Evolutionary conservation across 1,140 invertebrate genomes (phyloP), one percentile per base, ranked within the genome.

Genomic region (Ectropis grisescens): DNA sequence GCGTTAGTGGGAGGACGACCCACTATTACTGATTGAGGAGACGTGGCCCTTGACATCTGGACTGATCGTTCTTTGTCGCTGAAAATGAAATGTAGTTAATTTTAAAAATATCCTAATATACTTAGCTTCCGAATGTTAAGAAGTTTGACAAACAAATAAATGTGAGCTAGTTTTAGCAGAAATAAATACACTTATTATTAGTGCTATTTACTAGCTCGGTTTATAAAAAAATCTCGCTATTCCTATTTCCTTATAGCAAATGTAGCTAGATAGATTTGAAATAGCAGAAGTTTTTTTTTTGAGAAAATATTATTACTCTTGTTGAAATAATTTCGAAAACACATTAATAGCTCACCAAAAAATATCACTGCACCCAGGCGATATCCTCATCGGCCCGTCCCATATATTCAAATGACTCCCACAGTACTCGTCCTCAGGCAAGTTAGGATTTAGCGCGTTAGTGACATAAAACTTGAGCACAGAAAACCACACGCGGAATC

Each of bases 401-500:
- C 92, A 94, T 33, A 95, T 87, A 79, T 91, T 90, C 33, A 95
- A 80, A 49, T 89, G 87, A 45, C 91, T 93, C 1, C 90, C 88
- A 58, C 91, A 94, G 41, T 91, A 89, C 58, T 92, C 90, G 55
- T 90, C 88, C 70, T 88, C 68, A 37, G 85, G 82, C 48, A 85
- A 51, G 58, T 80, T 61, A 42, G 85, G 79, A 59, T 87, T 83
- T 29, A 85, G 74, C 3, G 82, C 84, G 10, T 83, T 83, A 19
- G 72, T 86, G 48, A 91, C 90, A 75, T 94, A 91, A 71, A 94
- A 95, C 81, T 94, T 95, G 31, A 94, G 83, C 29, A 95, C 89
- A 1, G 93, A 93, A 39, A 95, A 84, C 93, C 93, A 95, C 0
- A 95, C 90, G 41, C 90, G 86, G 58, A 92, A 94, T 37, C 91